These are phyloP conservation scores for Pachyrhynchus sulphureomaculatus DNA, from an alignment of 1,140 invertebrate species.

Conservation along the genomic window DNA sequence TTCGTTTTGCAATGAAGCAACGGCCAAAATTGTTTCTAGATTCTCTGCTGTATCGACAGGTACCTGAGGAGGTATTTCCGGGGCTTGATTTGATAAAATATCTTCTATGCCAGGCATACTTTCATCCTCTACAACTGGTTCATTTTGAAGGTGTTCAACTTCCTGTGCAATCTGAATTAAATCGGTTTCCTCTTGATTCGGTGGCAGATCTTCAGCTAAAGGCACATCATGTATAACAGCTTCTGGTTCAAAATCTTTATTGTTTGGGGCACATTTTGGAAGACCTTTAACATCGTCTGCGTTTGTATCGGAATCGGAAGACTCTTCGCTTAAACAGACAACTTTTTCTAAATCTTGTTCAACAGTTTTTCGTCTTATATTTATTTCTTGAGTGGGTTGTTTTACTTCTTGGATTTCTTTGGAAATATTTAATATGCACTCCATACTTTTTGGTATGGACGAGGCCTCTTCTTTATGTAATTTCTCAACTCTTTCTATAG, in stretches of 20 bases:
- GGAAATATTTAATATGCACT: no score
- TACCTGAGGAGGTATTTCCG: background rate
- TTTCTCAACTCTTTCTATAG: no score
- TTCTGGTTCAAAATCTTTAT: background rate
- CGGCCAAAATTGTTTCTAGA: constrained; percentile 37
- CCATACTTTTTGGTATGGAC: no score
- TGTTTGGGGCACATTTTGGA: background rate
- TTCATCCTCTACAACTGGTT: background rate
- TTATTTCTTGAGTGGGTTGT: constrained; percentile 13
- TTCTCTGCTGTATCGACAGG: constrained; percentile 10
- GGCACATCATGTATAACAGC: background rate
- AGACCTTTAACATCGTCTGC: background rate
- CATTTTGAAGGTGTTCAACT: constrained; percentile 1
- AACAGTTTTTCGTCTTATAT: constrained; percentile 22
- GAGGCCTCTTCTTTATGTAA: no score
- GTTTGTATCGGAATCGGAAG: constrained; percentile 17
- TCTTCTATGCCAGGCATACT: background rate
- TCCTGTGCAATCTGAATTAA: constrained; percentile 14
- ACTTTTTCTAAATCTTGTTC: constrained; percentile 28
- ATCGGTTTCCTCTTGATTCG: constrained; percentile 3
- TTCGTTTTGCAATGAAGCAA: constrained; percentile 31
- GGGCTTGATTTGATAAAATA: background rate
- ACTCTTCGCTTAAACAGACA: constrained; percentile 29
- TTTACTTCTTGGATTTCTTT: background rate
- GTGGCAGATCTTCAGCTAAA: background rate